These are phyloP conservation scores for Camelus dromedarius DNA, from an alignment of 2,113 vertebrate species.

Conservation along the genomic window DNA sequence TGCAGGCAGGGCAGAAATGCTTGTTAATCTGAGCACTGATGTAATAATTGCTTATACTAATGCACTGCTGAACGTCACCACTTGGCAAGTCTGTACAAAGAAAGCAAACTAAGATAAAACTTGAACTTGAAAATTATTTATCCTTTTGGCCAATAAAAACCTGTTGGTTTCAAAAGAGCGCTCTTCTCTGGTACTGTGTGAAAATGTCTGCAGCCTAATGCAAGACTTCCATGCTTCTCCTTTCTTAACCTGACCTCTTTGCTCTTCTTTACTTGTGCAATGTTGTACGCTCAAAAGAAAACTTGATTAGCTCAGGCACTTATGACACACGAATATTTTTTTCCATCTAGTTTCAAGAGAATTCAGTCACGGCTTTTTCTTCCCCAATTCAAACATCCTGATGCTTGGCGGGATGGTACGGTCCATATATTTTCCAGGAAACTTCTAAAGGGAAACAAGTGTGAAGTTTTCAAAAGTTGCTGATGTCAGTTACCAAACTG, in stretches of 20 bases:
- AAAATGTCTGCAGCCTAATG: conserved; percentile 46
- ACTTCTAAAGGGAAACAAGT: conserved; percentile 21
- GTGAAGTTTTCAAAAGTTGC: conserved; percentile 53
- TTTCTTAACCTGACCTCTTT: conserved; percentile 37
- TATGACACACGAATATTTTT: conserved; percentile 58
- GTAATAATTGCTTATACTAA: conserved; percentile 80
- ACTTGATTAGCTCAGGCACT: conserved; percentile 86
- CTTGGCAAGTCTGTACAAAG: conserved; percentile 85
- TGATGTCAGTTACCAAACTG: conserved; percentile 67
- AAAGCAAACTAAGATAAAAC: conserved; percentile 78
- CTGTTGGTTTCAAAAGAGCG: neutral
- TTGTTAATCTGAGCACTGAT: conserved; percentile 78
- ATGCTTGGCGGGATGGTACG: conserved; percentile 65
- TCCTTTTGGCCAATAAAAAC: conserved; percentile 71
- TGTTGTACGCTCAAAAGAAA: conserved; percentile 80
- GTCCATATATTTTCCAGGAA: conserved; percentile 66
- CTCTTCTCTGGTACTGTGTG: conserved; percentile 55
- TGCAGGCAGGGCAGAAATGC: conserved; percentile 74
- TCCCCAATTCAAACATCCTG: conserved; percentile 56
- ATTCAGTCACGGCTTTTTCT: conserved; percentile 39
- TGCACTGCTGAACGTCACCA: conserved; percentile 73
- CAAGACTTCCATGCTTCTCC: neutral
- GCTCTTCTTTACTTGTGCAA: conserved; percentile 75
- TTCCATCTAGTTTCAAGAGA: conserved; percentile 63
- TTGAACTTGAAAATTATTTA: conserved; percentile 77